Percentiles rank a stretch among this genome's conserved stretches.
Conservation (phyloP, 2,113 vertebrate species). For the Nycticryphes semicollaris region DNA sequence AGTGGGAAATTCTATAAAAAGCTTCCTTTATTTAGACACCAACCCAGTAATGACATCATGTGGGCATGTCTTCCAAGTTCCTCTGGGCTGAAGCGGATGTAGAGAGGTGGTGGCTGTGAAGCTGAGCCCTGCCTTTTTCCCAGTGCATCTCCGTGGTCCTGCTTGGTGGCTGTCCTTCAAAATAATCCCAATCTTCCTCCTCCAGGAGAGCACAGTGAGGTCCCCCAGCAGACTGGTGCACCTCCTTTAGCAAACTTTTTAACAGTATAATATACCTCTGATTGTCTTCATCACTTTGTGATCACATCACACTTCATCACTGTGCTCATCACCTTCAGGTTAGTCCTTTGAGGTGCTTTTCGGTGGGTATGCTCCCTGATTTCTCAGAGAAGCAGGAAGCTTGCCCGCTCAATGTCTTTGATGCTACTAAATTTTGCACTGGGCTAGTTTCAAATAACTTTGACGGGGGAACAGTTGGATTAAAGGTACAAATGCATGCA, state of each 20-base stretch:
- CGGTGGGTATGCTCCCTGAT: neutral
- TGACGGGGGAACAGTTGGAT: neutral
- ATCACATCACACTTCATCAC: no score
- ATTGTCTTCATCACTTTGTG: neutral
- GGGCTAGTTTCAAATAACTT: neutral
- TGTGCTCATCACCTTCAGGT: neutral
- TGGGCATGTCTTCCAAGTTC: neutral
- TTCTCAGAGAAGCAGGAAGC: neutral
- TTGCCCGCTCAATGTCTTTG: accelerated
- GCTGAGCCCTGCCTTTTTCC: neutral
- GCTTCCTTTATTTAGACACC: slow-evolving; percentile 47
- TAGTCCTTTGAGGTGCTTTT: neutral
- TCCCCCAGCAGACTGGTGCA: no score
- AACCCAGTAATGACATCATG: neutral
- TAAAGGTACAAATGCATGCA: neutral
- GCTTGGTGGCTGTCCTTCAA: neutral
- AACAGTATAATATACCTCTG: neutral
- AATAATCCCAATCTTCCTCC: neutral
- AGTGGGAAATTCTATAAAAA: slow-evolving; percentile 54
- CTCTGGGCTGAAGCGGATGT: neutral
- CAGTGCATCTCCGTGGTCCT: neutral
- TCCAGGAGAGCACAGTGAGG: neutral
- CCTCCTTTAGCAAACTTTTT: neutral
- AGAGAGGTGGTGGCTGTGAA: neutral
- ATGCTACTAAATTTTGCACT: neutral